Evolutionary conservation across 1,140 invertebrate species (phyloP), one percentile per base, ranked within the genome.

Genomic region (Drosophila sturtevanti): DNA sequence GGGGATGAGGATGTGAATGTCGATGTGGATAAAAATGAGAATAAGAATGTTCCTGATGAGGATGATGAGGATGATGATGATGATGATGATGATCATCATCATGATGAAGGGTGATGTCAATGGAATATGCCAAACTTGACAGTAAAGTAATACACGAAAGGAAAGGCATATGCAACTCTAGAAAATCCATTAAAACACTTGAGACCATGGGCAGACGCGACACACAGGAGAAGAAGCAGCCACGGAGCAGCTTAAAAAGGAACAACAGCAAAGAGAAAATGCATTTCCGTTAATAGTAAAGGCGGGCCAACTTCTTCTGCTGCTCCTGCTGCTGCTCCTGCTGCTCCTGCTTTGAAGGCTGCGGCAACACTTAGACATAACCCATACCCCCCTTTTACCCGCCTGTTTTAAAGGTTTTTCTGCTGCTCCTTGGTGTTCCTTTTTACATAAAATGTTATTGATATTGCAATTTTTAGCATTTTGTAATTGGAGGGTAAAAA

Each of bases 141-240:
- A 89, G 41, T 48, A 48, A 48, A 48, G 41, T 48, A 48, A 59
- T 59, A 41, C 18, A 18, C 12, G 37, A 11, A 54, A 12, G 55
- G 31, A 60, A 72, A 68, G 74, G 64, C 63, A 81, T 81, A 78
- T 67, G 68, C 64, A 48, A 48, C 60, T 71, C 56, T 37, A 52
- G 52, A 77, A 84, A 89, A 89, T 77, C 84, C 84, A 89, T 89
- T 89, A 89, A 89, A 89, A 89, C 85, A 89, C 84, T 89, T 70
- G 76, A 89, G 79, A 63, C 41, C 41, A 21, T 48, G 37, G 67
- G 76, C 84, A 87, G 79, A 79, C 77, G 68, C 74, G 72, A 72
- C 81, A 63, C 72, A 77, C 41, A 21, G 41, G n/a, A 48, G 41
- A 9, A 48, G 16, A 2, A 21, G 16, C 1, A 21, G 41, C 16